phyloP scores from a whole-genome alignment of 2,888 invertebrate species.

The Terebella lapidaria region DNA sequence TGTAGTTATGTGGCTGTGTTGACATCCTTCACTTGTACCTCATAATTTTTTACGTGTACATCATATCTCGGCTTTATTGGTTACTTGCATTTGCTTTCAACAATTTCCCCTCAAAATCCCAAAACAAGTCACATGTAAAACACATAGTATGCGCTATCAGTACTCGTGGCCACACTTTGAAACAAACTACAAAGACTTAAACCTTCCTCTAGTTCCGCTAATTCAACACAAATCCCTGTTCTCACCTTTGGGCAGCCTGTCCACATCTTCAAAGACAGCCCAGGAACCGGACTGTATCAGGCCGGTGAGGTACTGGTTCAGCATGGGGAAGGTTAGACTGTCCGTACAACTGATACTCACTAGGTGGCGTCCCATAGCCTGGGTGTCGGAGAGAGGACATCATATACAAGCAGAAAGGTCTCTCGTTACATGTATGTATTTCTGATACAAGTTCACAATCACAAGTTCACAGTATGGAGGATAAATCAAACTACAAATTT shows the following conservation, averaged over 20 bases:
- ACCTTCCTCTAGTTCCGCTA: neutral
- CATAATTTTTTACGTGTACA: too few species aligned
- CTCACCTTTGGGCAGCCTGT: constrained; percentile 43
- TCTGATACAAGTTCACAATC: neutral
- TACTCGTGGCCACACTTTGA: neutral
- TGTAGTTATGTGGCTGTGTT: too few species aligned
- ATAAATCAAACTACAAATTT: neutral
- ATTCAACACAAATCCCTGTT: too few species aligned
- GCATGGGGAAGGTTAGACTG: constrained; percentile 35
- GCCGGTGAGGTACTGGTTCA: constrained; percentile 46
- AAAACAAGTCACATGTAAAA: too few species aligned
- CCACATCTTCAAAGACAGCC: constrained; percentile 46
- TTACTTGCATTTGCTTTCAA: too few species aligned
- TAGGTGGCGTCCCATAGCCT: constrained; percentile 44
- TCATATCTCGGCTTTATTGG: too few species aligned
- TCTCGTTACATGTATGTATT: neutral
- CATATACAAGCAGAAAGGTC: neutral
- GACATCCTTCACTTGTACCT: too few species aligned
- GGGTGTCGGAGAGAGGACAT: neutral
- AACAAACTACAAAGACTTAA: neutral
- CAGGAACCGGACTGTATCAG: constrained; percentile 48
- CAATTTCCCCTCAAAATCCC: too few species aligned
- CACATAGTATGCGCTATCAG: too few species aligned
- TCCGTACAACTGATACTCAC: constrained; percentile 41
- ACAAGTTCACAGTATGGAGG: neutral